These are phyloP conservation scores for Macrostomum lignano DNA, from an alignment of 1,140 invertebrate species.

Conservation along the genomic window DNA sequence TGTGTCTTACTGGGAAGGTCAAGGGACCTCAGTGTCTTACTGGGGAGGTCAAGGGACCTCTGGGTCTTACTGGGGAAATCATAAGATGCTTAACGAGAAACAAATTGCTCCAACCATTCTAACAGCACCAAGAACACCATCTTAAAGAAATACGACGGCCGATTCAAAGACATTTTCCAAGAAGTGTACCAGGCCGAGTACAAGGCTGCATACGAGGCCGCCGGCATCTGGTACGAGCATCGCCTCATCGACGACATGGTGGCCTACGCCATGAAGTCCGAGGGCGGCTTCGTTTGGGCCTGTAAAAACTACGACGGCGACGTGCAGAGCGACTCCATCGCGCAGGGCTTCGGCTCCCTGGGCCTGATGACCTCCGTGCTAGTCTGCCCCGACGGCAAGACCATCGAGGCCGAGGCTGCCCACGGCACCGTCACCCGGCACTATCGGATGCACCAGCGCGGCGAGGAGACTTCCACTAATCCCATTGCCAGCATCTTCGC, in stretches of 20 bases:
- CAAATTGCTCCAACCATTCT: no score
- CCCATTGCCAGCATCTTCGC: slow-evolving; percentile 76
- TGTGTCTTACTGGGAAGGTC: no score
- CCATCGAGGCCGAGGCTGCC: slow-evolving; percentile 81
- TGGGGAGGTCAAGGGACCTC: no score
- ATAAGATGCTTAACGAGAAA: no score
- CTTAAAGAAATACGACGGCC: slow-evolving; percentile 78
- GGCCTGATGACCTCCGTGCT: slow-evolving; percentile 84
- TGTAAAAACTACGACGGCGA: slow-evolving; percentile 98
- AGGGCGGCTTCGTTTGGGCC: slow-evolving; percentile 94
- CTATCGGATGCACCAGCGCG: slow-evolving; percentile 66
- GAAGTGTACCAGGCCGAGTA: slow-evolving; percentile 76
- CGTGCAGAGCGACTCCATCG: slow-evolving; percentile 85
- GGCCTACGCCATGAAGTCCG: slow-evolving; percentile 82
- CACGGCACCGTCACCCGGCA: slow-evolving; percentile 89
- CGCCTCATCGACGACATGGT: slow-evolving; percentile 96
- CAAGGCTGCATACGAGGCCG: slow-evolving; percentile 50
- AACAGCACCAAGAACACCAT: slow-evolving; percentile 90
- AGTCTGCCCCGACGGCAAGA: slow-evolving; percentile 74
- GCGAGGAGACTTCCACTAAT: slow-evolving; percentile 86
- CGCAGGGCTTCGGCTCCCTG: slow-evolving; percentile 60
- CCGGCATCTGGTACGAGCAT: slow-evolving; percentile 80
- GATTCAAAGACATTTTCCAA: slow-evolving; percentile 94
- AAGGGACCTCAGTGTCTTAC: no score
- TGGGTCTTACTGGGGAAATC: no score